Conservation (phyloP, 2,888 invertebrate genomes). For the Imbricaverruca yamaguchii region DNA sequence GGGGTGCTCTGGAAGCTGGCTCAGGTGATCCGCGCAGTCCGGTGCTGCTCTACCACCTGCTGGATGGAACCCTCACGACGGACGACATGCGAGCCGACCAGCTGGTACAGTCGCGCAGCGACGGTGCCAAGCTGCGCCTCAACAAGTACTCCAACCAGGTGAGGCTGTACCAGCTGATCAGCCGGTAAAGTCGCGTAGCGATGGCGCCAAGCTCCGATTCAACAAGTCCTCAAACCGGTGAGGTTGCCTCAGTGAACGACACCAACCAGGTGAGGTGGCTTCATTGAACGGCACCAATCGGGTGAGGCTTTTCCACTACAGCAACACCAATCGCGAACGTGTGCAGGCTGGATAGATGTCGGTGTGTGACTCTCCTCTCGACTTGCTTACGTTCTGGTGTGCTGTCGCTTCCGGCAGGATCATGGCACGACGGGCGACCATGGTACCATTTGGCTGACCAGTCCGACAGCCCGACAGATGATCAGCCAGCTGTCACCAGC, state of each 20-base stretch:
- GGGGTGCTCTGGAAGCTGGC: slow-evolving; percentile 36
- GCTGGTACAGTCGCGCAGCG: slow-evolving; percentile 42
- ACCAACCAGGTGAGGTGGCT: too few species aligned
- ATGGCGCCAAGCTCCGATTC: slow-evolving; percentile 41
- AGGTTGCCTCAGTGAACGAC: slow-evolving; percentile 30
- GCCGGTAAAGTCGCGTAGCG: slow-evolving; percentile 42
- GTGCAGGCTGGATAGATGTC: too few species aligned
- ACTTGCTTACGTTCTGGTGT: too few species aligned
- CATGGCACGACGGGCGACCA: too few species aligned
- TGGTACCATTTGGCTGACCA: too few species aligned
- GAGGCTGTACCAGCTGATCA: slow-evolving; percentile 41
- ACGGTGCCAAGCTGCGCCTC: slow-evolving; percentile 41
- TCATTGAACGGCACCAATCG: too few species aligned
- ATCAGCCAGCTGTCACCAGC: slow-evolving; percentile 32
- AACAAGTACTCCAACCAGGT: slow-evolving; percentile 48
- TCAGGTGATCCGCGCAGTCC: slow-evolving; percentile 37
- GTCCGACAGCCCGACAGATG: slow-evolving; percentile 39
- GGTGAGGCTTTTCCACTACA: too few species aligned
- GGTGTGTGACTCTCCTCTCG: too few species aligned
- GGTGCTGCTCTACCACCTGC: slow-evolving; percentile 44
- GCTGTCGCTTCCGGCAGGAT: too few species aligned
- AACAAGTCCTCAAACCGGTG: slow-evolving; percentile 48
- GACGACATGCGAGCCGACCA: slow-evolving; percentile 43
- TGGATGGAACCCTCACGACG: slow-evolving; percentile 42
- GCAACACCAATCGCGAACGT: too few species aligned